Base-by-base conservation (phyloP, 53 echinoderm and acorn worm genomes). In the Paracentrotus lividus region DNA sequence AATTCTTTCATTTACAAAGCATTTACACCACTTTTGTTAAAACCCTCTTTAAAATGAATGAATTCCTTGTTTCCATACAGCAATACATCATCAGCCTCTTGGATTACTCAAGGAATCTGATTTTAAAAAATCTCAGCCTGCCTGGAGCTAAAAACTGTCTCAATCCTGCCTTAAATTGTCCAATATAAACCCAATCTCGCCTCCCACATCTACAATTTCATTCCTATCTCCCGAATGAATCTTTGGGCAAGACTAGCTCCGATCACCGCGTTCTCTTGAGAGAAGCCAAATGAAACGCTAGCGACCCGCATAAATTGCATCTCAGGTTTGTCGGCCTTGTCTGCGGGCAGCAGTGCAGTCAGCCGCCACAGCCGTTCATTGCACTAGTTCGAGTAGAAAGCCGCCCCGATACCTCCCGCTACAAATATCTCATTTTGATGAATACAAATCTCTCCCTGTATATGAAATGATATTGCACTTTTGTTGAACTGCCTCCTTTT, bases 251-350 rank as follows among this genome's bases (percentile, higher is more conserved):
- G 81, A 81, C 81, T 81, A 81, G 47, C 47, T 26, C 26, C 49
- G 8, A 81, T 12, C 47, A 47, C 81, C 18, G 47, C 81, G 20
- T 24, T 81, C 81, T 81, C 81, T 47, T 20, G 81, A 81, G 81
- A 81, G 81, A 5, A 81, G 49, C 81, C 10, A 47, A 81, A 81
- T 81, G 81, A 81, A 47, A 81, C 81, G 81, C 81, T 81, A 56
- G 86, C 86, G 86, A 86, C 86, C 86, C 86, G 86, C 86, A 86
- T 86, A 86, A 86, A 86, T 86, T 86, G 86, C 86, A 55, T 56
- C 36, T 55, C 57, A 42, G 4, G n/a, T 89, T 43, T n/a, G 43
- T 14, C 26, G 44, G 89, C 89, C 89, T 61, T 42, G 89, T 64
- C 89, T 61, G 89, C 57, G 44, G 42, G 60, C 57, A 65, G 43